Evolutionary conservation across 2,797 vertebrate species (phyloP).

Genomic region (Chrosomus eos): DNA sequence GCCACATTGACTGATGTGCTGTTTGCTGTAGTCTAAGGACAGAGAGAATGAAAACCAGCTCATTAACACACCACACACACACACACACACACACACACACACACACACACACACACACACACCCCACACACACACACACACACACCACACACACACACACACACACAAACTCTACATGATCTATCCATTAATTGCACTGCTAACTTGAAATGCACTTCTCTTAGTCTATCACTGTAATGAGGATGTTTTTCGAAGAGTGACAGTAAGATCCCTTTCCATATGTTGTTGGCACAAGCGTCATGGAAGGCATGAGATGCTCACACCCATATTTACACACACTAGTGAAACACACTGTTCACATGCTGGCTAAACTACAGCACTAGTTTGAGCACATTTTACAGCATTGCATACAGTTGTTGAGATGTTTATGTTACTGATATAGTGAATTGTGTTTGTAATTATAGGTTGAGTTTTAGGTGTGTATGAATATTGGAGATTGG

Average conservation of each 20-base stretch:
- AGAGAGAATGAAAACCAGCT: conserved; percentile 32
- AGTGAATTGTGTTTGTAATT: not conserved
- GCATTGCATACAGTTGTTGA: not conserved
- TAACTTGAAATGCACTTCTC: conserved; percentile 21
- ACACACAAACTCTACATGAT: not conserved
- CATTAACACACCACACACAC: conserved; percentile 35
- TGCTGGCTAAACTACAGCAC: not conserved
- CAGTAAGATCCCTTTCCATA: not conserved
- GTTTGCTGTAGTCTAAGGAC: conserved; percentile 33
- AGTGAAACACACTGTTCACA: not conserved
- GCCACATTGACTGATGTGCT: conserved; percentile 39
- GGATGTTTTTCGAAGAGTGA: conserved; percentile 4
- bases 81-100: conserved; percentile 4
- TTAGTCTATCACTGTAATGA: conserved; percentile 9
- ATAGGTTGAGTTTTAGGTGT: not conserved
- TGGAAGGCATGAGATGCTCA: not conserved
- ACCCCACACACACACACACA: not conserved
- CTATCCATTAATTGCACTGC: conserved; percentile 18
- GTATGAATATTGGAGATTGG: not conserved
- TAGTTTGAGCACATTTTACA: not conserved
- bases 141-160: not conserved
- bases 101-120: not conserved
- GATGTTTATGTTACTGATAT: not conserved
- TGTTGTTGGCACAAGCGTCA: conserved; percentile 19
- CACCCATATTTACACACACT: conserved; percentile 37